Base-by-base conservation (phyloP, 2,113 vertebrate species). In the Forbesichthys papilliferus region DNA sequence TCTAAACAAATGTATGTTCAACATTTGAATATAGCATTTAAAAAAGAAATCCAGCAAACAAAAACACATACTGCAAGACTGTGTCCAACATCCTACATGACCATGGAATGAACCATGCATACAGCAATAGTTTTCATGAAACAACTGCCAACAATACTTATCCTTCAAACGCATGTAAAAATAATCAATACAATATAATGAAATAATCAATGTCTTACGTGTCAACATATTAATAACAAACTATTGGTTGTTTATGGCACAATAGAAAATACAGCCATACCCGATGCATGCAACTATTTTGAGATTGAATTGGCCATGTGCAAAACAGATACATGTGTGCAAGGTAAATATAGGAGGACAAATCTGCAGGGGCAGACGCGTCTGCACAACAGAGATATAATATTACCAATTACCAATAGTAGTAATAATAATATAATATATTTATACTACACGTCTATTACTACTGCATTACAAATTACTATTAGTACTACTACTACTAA, bases 91-190 rank as follows among this genome's bases (percentile, higher is more conserved):
- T 46, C 55, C 47, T 18, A 33, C 27, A 53, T 67, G 73, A 82
- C 68, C 72, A 74, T 0, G n/a, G 14, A 77, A 71, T 75, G 46
- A 83, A 73, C 61, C 61, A 10, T 61, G 68, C 48, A 10, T 61
- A 69, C 48, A 53, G 47, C 0, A 13, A 42, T 42, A 42, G 7
- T 8, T 42, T 8, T 42, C 36, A 42, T 42, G 36, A 42, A 16
- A 34, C 49, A 34, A n/a, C 48, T n/a, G 63, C 16, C n/a, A 46
- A 57, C 10, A 42, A 42, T 42, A 42, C 36, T 42, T 42, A 4
- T 42, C 36, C 3, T 42, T 42, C 36, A 42, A 42, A 42, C 36
- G 4, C 36, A 42, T 42, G 20, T 20, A 1, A 20, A 20, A 20
- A 20, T 20, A 20, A 20, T 20, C 20, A 20, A 20, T 20, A 20